Base-by-base conservation (phyloP, 2,797 vertebrate species). In the Cichlasoma orientale region DNA sequence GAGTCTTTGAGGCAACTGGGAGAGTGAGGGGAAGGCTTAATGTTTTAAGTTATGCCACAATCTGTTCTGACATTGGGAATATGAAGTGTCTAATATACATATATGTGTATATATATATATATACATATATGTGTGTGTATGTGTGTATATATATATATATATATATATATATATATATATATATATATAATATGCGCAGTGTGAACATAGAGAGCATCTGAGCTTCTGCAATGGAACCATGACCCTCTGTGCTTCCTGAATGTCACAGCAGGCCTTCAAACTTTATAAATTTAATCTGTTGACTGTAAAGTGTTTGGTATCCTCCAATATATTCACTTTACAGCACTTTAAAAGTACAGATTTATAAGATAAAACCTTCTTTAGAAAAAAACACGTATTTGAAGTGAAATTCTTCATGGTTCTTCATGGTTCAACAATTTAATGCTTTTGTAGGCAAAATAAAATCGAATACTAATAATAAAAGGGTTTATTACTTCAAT, bases 391-490 rank as follows among this genome's bases (percentile, higher is more conserved):
- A 4, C 4, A 4, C 4, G 41, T 44, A 16, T 44, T 44, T 44
- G 14, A 44, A 44, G 4, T 44, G 4, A n/a, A 44, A 47, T 47
- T 47, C 25, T 66, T 19, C 10, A 1, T 66, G 41, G 1, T 47
- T 47, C 25, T 66, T 19, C 10, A 1, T 66, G 41, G 1, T 41
- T 66, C 41, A 5, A n/a, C 19, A 68, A n/a, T 18, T 50, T 50
- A 50, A 50, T 50, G 47, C 18, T 18, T 50, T 50, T 16, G 47
- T 50, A 19, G 16, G 47, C 2, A n/a, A 68, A 68, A 68, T 1
- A 0, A 50, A 50, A 31, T 29, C 0, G 7, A 5, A 31, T 29
- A 0, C 8, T 18, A 63, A 4, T 0, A 66, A 68, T 50, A 29
- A 31, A 50, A 68, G 50, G 2, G 18, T 8, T 13, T n/a, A 68